phyloP scores from a whole-genome alignment of 2,797 vertebrate genomes.

The Cirrhinus mrigala region DNA sequence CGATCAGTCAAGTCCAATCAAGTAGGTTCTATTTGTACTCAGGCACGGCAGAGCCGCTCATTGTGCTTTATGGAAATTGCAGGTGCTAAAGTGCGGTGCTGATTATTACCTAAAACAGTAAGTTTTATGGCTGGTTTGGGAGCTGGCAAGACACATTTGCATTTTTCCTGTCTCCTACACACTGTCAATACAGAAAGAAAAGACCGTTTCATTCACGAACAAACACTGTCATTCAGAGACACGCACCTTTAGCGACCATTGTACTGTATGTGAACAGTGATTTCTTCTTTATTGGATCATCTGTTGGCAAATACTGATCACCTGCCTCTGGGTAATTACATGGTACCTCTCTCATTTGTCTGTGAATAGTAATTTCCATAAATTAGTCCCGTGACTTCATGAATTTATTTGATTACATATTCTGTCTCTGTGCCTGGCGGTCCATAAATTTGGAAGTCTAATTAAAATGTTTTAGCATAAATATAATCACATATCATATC shows the following conservation, averaged over 20 bases:
- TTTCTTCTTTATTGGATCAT: conserved; percentile 45
- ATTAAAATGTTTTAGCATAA: conserved; percentile 28
- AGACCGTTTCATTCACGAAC: conserved; percentile 8
- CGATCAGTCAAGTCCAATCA: conserved; percentile 55
- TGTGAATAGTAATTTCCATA: conserved; percentile 39
- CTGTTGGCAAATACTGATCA: conserved; percentile 45
- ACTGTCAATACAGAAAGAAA: conserved; percentile 24
- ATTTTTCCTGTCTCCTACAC: conserved; percentile 42
- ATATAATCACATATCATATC: neutral
- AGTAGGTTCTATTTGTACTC: conserved; percentile 52
- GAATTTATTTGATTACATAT: conserved; percentile 33
- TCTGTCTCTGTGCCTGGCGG: conserved; percentile 2
- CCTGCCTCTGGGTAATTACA: conserved; percentile 28
- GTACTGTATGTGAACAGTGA: neutral
- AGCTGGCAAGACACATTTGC: conserved; percentile 22
- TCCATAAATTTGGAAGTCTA: conserved; percentile 23
- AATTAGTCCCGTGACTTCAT: conserved; percentile 25
- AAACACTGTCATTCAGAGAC: conserved; percentile 31
- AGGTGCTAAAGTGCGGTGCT: conserved; percentile 47
- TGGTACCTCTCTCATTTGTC: conserved; percentile 24
- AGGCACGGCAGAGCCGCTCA: neutral
- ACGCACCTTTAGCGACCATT: conserved; percentile 29
- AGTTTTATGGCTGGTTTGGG: conserved; percentile 48
- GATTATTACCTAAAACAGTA: conserved; percentile 53
- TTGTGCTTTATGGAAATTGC: conserved; percentile 48